Evolutionary conservation across 2,888 invertebrate genomes (phyloP).

Genomic region (Monopis laevigella): DNA sequence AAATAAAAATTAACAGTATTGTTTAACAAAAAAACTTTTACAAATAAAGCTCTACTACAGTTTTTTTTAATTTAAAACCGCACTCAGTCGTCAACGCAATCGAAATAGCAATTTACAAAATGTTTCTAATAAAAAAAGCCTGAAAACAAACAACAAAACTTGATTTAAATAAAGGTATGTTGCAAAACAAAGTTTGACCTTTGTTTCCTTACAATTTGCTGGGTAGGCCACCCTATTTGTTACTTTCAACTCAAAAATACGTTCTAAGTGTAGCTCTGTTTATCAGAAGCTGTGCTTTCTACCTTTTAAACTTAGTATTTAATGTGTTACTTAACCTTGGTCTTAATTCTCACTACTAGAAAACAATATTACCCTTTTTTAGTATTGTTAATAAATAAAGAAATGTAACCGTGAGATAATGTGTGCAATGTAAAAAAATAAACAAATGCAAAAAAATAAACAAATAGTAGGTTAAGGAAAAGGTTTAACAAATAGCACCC

Average conservation of each 20-base stretch:
- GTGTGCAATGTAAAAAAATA: neutral
- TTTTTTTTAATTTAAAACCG: neutral
- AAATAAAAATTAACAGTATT: too few relatives aligned
- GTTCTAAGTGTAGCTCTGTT: slow-evolving; percentile 12
- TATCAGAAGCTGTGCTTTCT: slow-evolving; percentile 6
- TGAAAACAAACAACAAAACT: slow-evolving; percentile 3
- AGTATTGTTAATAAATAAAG: neutral
- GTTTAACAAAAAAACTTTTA: too few relatives aligned
- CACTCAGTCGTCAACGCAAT: neutral
- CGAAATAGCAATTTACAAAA: slow-evolving; percentile 3
- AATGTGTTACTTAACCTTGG: neutral
- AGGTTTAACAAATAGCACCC: slow-evolving; percentile 8
- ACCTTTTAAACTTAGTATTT: neutral
- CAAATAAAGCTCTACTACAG: neutral
- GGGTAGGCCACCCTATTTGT: slow-evolving; percentile 13
- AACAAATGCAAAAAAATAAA: neutral
- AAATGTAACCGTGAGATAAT: slow-evolving; percentile 5
- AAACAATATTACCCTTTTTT: neutral
- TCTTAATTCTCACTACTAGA: neutral
- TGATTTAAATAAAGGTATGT: slow-evolving; percentile 10
- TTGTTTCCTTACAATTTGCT: slow-evolving; percentile 13
- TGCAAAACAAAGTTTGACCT: slow-evolving; percentile 11
- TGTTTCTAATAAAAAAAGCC: slow-evolving; percentile 1
- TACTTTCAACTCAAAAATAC: slow-evolving; percentile 12
- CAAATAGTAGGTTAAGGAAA: neutral